Evolutionary conservation across 2,113 vertebrate species (phyloP), one percentile per base, ranked within the genome.

Genomic region (Xiphorhynchus elegans): DNA sequence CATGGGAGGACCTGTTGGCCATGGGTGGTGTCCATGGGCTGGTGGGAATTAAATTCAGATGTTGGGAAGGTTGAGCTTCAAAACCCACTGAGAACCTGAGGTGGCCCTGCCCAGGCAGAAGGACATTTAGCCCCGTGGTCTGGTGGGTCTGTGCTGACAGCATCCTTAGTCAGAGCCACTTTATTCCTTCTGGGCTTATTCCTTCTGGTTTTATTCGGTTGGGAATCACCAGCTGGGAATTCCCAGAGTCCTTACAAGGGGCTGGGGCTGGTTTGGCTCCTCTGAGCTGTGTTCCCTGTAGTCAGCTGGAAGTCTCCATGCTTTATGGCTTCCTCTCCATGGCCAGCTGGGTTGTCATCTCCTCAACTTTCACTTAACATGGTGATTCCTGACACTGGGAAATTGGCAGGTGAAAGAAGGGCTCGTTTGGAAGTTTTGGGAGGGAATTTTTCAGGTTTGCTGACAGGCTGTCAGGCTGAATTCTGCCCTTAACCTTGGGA

Each of bases 391-490:
- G 96, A 96, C 81, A 47, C 93, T 85, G 93, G 87, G 68, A 96
- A 97, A 97, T 94, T 90, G 92, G 89, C 97, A 98, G 98, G 98
- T 98, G 96, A 98, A 99, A 98, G 98, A 72, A 92, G 56, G 82
- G 91, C 96, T 98, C 98, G 79, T 97, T 96, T 90, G 72, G 91
- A 94, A 96, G 97, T 98, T 97, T 98, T 95, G 97, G 97, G 97
- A 97, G 95, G 89, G 98, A 98, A 97, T 97, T 92, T 97, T 96
- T 98, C 97, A 97, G 97, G 97, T 98, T 98, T 98, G 95, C 98
- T 98, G 98, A 98, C 98, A 98, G 97, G 92, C 98, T 98, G 97
- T 98, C 98, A 98, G 97, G 75, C 98, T 97, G 95, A 97, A 98
- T 98, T 98, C 97, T 96, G 95, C 96, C 96, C 82, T 96, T 93